Evolutionary conservation across 2,888 invertebrate genomes (phyloP).

Genomic region (Drosophila setosimentum): DNA sequence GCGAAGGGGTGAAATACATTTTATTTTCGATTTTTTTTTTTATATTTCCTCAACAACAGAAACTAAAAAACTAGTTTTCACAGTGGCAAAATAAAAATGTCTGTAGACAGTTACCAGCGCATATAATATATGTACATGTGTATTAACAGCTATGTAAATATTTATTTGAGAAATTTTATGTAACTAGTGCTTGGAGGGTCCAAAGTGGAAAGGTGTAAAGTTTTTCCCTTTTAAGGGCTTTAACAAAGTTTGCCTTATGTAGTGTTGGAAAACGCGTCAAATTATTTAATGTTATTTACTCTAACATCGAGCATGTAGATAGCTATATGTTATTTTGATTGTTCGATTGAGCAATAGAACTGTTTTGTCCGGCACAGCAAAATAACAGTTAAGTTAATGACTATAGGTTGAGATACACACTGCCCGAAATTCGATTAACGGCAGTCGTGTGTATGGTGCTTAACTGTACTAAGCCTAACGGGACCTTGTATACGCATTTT

Average conservation of each 20-base stretch:
- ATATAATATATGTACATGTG: not conserved
- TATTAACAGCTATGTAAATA: not conserved
- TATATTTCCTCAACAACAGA: constrained; percentile 2
- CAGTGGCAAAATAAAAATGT: not conserved
- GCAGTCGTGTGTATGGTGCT: no score
- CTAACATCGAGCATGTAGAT: not conserved
- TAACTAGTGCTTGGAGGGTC: not conserved
- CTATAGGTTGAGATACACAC: constrained; percentile 42
- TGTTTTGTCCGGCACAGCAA: constrained; percentile 21
- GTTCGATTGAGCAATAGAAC: constrained; percentile 6
- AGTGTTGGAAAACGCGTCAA: not conserved
- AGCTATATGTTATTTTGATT: not conserved
- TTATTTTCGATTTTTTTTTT: not conserved
- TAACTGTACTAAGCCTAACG: no score
- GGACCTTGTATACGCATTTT: no score
- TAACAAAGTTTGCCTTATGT: not conserved
- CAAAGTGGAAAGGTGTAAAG: not conserved
- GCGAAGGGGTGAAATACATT: constrained; percentile 23
- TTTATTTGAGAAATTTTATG: not conserved
- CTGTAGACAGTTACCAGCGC: not conserved
- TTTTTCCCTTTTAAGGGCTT: not conserved
- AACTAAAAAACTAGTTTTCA: constrained; percentile 24
- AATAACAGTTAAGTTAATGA: constrained; percentile 29
- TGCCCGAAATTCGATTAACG: no score
- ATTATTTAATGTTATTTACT: not conserved